phyloP scores from a whole-genome alignment of 1,140 invertebrate species.

The Sitophilus oryzae region DNA sequence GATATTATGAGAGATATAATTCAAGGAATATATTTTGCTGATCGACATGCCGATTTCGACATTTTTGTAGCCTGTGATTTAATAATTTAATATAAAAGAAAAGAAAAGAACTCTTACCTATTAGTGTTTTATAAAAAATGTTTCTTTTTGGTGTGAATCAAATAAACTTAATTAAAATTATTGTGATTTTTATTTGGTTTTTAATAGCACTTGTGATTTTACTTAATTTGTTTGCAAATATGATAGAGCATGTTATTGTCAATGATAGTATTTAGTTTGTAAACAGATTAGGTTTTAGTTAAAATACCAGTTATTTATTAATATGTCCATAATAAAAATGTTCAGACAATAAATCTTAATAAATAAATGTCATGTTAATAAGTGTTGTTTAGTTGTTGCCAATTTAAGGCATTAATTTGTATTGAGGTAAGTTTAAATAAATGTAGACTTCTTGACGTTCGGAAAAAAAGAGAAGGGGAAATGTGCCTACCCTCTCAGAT shows the following conservation, averaged over 20 bases:
- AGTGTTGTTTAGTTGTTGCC: background rate
- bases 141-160: constrained; percentile 30
- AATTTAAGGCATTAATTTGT: too few species aligned
- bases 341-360: constrained; percentile 32
- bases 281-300: constrained; percentile 11
- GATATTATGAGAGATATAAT: constrained; percentile 14
- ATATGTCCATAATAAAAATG: constrained; percentile 24
- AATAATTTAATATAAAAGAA: constrained; percentile 22
- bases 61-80: constrained; percentile 31
- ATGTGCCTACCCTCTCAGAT: too few species aligned
- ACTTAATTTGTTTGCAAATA: background rate
- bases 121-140: constrained; percentile 31
- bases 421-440: too few species aligned
- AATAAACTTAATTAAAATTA: constrained; percentile 31
- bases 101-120: constrained; percentile 16
- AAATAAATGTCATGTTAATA: constrained; percentile 6
- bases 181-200: constrained; percentile 27
- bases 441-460: too few species aligned
- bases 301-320: constrained; percentile 15
- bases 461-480: too few species aligned
- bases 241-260: background rate
- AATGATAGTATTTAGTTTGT: background rate
- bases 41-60: background rate
- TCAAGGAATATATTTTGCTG: constrained; percentile 2
- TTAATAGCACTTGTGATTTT: constrained; percentile 10